Conservation (phyloP, 2,888 invertebrate species). For the Chrysotoxum bicinctum region DNA sequence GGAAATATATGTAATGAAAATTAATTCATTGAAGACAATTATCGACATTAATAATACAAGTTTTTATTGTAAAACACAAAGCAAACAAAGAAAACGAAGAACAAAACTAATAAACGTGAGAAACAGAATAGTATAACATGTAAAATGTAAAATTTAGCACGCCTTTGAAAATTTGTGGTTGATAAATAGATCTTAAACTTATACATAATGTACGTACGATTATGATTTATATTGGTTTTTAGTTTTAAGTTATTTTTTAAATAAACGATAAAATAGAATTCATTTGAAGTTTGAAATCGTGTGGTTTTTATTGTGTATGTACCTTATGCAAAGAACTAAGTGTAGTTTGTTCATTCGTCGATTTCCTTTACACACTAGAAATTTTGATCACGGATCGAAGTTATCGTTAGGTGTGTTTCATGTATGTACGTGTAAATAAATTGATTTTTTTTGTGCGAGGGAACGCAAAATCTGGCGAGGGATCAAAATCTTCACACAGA, state of each 20-base stretch:
- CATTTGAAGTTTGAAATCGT: background rate
- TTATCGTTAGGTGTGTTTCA: too few species aligned
- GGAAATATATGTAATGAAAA: background rate
- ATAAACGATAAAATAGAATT: constrained; percentile 18
- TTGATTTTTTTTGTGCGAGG: too few species aligned
- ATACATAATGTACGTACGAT: background rate
- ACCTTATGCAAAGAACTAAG: background rate
- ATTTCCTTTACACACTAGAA: too few species aligned
- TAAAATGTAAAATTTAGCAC: background rate
- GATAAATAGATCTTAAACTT: background rate
- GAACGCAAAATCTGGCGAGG: too few species aligned
- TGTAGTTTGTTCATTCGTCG: too few species aligned
- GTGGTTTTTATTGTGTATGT: background rate
- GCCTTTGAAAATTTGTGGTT: constrained; percentile 17
- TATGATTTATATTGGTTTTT: constrained; percentile 34
- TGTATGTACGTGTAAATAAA: too few species aligned
- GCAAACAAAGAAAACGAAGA: background rate
- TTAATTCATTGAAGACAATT: constrained; percentile 1
- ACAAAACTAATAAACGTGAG: background rate
- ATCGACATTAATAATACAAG: constrained; percentile 8
- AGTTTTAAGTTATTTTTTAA: constrained; percentile 59
- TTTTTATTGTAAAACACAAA: constrained; percentile 28
- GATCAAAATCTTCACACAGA: too few species aligned
- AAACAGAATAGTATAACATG: background rate
- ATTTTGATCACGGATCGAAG: too few species aligned